Conservation (phyloP, 1,140 invertebrate species). For the Apis cerana region DNA sequence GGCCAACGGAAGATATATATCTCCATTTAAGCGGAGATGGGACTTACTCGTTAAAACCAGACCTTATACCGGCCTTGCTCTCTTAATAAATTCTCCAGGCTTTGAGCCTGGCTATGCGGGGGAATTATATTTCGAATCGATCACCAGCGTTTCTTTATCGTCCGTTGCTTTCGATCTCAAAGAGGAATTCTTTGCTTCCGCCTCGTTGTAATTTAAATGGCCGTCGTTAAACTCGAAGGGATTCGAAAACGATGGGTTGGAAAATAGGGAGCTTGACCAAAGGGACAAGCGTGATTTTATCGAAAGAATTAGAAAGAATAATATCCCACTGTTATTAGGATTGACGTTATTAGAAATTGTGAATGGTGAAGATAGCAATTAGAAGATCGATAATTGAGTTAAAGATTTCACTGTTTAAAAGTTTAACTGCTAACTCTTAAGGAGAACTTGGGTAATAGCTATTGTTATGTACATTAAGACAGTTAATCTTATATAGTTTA, state of each 20-base stretch:
- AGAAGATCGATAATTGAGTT: background rate
- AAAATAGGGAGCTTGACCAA: background rate
- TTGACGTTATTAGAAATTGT: background rate
- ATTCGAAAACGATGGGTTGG: background rate
- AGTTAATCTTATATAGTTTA: too few species aligned
- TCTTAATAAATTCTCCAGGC: conserved; percentile 64
- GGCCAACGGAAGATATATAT: conserved; percentile 78
- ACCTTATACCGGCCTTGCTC: conserved; percentile 67
- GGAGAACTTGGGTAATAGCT: too few species aligned
- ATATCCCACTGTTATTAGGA: background rate
- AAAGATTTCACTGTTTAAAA: background rate
- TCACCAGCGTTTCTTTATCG: conserved; percentile 11
- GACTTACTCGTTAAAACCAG: conserved; percentile 78
- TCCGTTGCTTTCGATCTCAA: background rate
- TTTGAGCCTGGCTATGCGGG: conserved; percentile 27
- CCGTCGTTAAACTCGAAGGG: background rate
- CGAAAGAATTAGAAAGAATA: background rate
- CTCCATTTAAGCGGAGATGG: conserved; percentile 77
- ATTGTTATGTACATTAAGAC: too few species aligned
- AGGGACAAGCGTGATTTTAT: too few species aligned
- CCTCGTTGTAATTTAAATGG: conserved; percentile 23
- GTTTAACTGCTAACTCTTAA: background rate
- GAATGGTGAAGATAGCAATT: background rate
- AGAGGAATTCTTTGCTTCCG: conserved; percentile 39
- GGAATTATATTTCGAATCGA: conserved; percentile 54